These are phyloP conservation scores for Volucella zonaria DNA, from an alignment of 2,888 invertebrate species.

Conservation along the genomic window DNA sequence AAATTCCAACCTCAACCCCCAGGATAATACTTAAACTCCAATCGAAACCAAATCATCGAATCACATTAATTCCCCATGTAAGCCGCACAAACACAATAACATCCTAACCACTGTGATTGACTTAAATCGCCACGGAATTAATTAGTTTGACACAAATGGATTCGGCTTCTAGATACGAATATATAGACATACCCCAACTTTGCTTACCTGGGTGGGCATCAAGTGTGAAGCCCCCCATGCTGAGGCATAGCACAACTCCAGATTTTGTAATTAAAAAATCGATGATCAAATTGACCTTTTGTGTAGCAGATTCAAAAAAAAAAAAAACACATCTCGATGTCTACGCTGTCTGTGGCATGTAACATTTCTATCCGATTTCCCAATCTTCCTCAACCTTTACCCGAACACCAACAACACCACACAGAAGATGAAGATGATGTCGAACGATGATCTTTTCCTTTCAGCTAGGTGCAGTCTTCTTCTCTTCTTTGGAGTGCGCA, in stretches of 20 bases:
- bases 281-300: conserved; percentile 64
- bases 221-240: conserved; percentile 51
- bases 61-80: conserved; percentile 32
- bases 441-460: conserved; percentile 70
- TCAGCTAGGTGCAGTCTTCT: conserved; percentile 61
- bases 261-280: conserved; percentile 64
- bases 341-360: neutral
- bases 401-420: conserved; percentile 16
- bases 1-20: conserved; percentile 30
- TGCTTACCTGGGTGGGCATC: conserved; percentile 60
- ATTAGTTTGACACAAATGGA: conserved; percentile 69
- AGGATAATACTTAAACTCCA: conserved; percentile 23
- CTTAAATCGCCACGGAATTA: conserved; percentile 52
- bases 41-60: conserved; percentile 24
- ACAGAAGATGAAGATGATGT: conserved; percentile 60
- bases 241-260: conserved; percentile 26
- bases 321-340: neutral
- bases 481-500: conserved; percentile 10
- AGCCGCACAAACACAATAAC: conserved; percentile 39
- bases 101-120: conserved; percentile 34
- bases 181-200: neutral
- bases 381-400: conserved; percentile 56
- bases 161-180: neutral
- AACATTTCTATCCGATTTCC: conserved; percentile 45
- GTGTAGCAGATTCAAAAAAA: neutral